Conservation (phyloP, 2,888 invertebrate genomes). For the Microplitis manilae region DNA sequence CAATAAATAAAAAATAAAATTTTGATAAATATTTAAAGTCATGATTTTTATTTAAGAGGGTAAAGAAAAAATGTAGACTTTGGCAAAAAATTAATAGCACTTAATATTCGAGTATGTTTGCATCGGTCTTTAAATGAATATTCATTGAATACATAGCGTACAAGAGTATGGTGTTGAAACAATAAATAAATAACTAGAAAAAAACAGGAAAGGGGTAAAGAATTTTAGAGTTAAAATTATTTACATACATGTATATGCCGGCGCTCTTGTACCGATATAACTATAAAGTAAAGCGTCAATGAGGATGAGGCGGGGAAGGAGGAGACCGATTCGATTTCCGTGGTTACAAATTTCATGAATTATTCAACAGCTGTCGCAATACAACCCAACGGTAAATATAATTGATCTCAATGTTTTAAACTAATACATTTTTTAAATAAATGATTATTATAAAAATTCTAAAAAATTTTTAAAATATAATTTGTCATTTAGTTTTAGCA, state of each 20-base stretch:
- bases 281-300: conserved; percentile 56
- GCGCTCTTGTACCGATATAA: conserved; percentile 62
- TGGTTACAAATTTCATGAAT: conserved; percentile 69
- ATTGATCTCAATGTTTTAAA: conserved; percentile 52
- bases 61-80: too few relatives aligned
- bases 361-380: conserved; percentile 62
- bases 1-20: too few relatives aligned
- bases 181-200: conserved; percentile 60
- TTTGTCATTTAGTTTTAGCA: too few relatives aligned
- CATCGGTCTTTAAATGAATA: not conserved
- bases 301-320: conserved; percentile 53
- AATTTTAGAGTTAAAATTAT: conserved; percentile 67
- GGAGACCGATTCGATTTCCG: conserved; percentile 62
- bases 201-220: conserved; percentile 62
- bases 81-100: too few relatives aligned
- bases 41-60: too few relatives aligned
- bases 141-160: not conserved
- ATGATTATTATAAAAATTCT: too few relatives aligned
- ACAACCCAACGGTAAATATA: conserved; percentile 57
- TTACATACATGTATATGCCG: conserved; percentile 64
- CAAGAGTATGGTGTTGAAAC: conserved; percentile 53
- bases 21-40: too few relatives aligned
- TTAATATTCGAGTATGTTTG: too few relatives aligned
- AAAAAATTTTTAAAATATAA: too few relatives aligned
- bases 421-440: not conserved